Evolutionary conservation across 1,140 invertebrate species (phyloP), one percentile per base, ranked within the genome.

Genomic region (Lepidurus apus): DNA sequence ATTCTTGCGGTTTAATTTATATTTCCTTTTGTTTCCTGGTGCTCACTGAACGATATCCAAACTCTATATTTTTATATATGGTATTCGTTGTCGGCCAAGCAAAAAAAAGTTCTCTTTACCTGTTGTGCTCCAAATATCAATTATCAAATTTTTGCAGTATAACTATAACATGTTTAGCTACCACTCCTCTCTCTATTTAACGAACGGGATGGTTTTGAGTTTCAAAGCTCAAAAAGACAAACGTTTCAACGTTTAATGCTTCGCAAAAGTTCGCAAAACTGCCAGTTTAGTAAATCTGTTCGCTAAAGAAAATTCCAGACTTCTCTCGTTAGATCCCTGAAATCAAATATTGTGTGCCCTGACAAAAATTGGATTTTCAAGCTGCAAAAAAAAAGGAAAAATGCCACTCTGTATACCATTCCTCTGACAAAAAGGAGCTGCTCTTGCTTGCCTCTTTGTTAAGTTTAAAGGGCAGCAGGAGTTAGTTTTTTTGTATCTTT

Each of bases 51-150:
- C 53, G 53, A 65, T 65, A 65, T 21, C 53, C 21, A 65, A 65
- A 65, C 53, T 65, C 53, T 65, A 65, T 65, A n/a, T 65, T 65
- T 65, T n/a, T 65, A 65, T 65, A 65, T 65, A 17, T 17, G 53
- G 53, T 65, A 65, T 7, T 65, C 21, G 53, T 65, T 65, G 21
- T 65, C 53, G 21, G 21, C 7, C 13, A 13, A 4, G 8, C 17
- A 65, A 17, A 47, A 47, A 65, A 65, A 65, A 65, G 1, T 7
- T 65, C 53, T 65, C 8, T 65, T n/a, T 65, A 13, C 21, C 13
- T 21, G 7, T 7, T 65, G 53, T 65, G 13, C 21, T 65, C 53
- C 13, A 65, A 65, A 65, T n/a, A 21, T 65, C 17, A 65, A 65
- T 65, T 65, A 65, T 65, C 53, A n/a, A 9, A 65, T 7, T 65